Percentiles rank a stretch among this genome's conserved stretches.
Evolutionary conservation across 2,113 vertebrate species (phyloP).

Genomic region (Cathartes aura): DNA sequence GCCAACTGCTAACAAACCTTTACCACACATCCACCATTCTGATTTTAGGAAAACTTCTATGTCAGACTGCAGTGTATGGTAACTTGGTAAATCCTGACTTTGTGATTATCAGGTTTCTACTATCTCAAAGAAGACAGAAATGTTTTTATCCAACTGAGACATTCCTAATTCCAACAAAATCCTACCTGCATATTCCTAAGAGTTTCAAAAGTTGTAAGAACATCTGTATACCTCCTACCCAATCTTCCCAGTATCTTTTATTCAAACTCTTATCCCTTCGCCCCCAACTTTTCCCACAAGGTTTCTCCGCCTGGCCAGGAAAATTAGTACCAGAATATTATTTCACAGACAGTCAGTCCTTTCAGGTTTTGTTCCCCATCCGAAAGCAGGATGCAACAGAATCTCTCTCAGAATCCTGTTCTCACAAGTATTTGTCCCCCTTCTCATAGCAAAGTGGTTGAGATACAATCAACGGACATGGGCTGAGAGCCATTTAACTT

Average conservation of each 20-base stretch:
- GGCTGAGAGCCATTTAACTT: not conserved
- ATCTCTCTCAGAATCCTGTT: not conserved
- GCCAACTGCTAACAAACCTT: not conserved
- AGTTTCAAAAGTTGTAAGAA: not conserved
- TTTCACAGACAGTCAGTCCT: not conserved
- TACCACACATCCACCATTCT: not conserved
- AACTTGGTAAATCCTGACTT: not conserved
- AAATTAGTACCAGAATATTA: not conserved
- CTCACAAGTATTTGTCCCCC: not conserved
- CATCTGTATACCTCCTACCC: not conserved
- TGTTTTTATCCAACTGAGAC: not conserved
- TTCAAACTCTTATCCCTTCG: not conserved
- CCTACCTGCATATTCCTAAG: not conserved
- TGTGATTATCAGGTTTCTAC: not conserved
- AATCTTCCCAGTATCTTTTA: not conserved
- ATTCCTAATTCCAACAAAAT: not conserved
- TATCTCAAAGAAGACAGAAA: not conserved
- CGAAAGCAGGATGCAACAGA: not conserved
- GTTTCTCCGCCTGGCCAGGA: not conserved
- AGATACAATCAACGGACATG: not conserved
- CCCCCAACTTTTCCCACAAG: not conserved
- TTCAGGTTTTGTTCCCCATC: not conserved
- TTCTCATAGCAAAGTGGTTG: not conserved
- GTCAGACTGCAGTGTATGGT: not conserved
- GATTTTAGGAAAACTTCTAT: not conserved